Conservation (phyloP, 2,113 vertebrate species). For the Butorides virescens region DNA sequence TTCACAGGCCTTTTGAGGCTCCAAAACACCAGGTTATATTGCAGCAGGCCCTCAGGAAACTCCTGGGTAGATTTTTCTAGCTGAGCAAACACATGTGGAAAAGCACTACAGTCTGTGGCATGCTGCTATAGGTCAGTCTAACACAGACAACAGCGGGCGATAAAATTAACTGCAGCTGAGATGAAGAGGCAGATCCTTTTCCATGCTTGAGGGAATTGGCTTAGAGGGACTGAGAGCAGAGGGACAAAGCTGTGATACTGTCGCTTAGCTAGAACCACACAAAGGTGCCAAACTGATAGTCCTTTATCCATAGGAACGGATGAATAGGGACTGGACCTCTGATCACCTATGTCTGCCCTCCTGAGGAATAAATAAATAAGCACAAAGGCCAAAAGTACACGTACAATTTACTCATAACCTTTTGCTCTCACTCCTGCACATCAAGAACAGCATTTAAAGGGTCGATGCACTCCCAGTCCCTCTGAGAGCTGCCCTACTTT, state of each 20-base stretch:
- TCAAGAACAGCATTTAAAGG: neutral
- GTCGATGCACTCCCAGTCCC: neutral
- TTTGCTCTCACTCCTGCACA: neutral
- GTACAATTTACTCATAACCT: neutral
- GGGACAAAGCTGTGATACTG: neutral
- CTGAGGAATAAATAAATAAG: neutral
- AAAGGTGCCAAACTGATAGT: neutral
- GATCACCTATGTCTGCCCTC: neutral
- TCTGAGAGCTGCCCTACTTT: neutral
- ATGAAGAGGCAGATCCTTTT: neutral
- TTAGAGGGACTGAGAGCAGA: neutral
- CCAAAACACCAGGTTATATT: constrained; percentile 4
- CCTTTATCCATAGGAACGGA: neutral
- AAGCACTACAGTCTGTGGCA: neutral
- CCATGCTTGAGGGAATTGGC: neutral
- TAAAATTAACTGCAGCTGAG: neutral
- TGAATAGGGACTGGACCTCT: neutral
- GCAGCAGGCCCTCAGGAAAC: constrained; percentile 45
- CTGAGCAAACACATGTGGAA: constrained; percentile 15
- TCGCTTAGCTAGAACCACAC: neutral
- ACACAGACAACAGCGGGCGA: neutral
- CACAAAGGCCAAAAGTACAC: neutral
- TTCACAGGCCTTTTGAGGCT: constrained; percentile 63
- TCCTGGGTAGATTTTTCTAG: constrained; percentile 28
- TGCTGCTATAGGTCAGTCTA: neutral